Percentiles rank a stretch among this genome's conserved stretches.
Evolutionary conservation across 2,888 invertebrate genomes (phyloP).

Genomic region (Erynnis tages): DNA sequence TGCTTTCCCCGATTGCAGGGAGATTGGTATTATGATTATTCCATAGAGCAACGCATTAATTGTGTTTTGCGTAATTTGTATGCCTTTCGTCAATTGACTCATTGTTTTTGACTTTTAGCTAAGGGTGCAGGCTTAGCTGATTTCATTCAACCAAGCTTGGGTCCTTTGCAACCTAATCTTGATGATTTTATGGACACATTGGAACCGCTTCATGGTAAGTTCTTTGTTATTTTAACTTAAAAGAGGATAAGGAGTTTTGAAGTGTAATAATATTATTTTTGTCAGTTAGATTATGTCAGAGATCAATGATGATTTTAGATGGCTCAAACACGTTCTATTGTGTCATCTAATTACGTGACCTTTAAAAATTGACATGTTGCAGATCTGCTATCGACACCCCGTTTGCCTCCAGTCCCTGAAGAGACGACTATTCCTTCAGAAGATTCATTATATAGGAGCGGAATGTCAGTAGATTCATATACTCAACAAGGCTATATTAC

Average conservation of each 20-base stretch:
- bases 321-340: too few relatives aligned
- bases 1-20: constrained; percentile 97
- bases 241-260: too few relatives aligned
- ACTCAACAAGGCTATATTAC: constrained; percentile 54
- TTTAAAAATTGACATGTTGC: constrained; percentile 16
- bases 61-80: constrained; percentile 16
- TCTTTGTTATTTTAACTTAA: too few relatives aligned
- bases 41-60: constrained; percentile 17
- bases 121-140: constrained; percentile 94
- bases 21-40: constrained; percentile 87
- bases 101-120: constrained; percentile 77
- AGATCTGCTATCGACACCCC: constrained; percentile 68
- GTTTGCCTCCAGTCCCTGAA: constrained; percentile 83
- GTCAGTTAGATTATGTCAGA: too few relatives aligned
- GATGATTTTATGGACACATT: constrained; percentile 97
- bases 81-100: constrained; percentile 8
- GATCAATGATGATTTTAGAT: too few relatives aligned
- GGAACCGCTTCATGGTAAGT: constrained; percentile 90
- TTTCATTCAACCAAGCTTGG: constrained; percentile 98
- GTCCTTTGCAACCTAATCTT: constrained; percentile 97
- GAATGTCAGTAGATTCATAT: constrained; percentile 70
- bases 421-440: constrained; percentile 75
- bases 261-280: too few relatives aligned
- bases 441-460: constrained; percentile 72
- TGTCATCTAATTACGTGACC: too few relatives aligned